Evolutionary conservation across 2,888 invertebrate genomes (phyloP), one percentile per base, ranked within the genome.

Genomic region (Dynastes grantii): DNA sequence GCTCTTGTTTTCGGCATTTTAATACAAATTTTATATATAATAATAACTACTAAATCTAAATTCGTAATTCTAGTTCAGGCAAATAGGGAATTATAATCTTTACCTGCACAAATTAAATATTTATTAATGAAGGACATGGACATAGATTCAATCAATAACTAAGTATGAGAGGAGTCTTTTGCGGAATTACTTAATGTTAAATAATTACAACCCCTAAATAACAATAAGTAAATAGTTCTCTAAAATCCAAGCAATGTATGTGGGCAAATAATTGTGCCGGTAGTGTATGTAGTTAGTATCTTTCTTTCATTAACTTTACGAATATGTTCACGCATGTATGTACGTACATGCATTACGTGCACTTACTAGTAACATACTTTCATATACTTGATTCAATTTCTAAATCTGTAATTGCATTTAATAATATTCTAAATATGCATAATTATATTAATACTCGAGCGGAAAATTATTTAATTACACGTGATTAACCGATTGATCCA

Each of bases 331-430:
- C 22, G 22, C 63, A 32, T 29, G 29, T n/a, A 55, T 37, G 6
- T 29, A 32, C 32, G 2, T 32, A 55, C 5, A n/a, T 16, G 5
- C 2, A 55, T 3, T 55, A 6, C 22, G 45, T 11, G 45, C 11
- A 45, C 11, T 45, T 45, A 45, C 63, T 3, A 63, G 22, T 49
- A 67, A 49, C 45, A 49, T 29, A 49, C 45, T 49, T 67, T 45
- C 49, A 32, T 49, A 67, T 49, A 67, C 3, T 49, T 67, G n/a
- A 49, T 67, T 67, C 45, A 67, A 67, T 67, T 63, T 32, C 63
- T 63, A 63, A 63, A 63, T 63, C 13, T 63, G 63, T 63, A 32
- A 49, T 27, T 67, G 45, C 49, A 67, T 67, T 67, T 32, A 63
- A 13, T 29, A 32, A 27, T 29, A 27, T 32, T 63, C 11, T 4